These are phyloP conservation scores for Abrostola triplasia DNA, from an alignment of 2,888 invertebrate species.

Conservation along the genomic window DNA sequence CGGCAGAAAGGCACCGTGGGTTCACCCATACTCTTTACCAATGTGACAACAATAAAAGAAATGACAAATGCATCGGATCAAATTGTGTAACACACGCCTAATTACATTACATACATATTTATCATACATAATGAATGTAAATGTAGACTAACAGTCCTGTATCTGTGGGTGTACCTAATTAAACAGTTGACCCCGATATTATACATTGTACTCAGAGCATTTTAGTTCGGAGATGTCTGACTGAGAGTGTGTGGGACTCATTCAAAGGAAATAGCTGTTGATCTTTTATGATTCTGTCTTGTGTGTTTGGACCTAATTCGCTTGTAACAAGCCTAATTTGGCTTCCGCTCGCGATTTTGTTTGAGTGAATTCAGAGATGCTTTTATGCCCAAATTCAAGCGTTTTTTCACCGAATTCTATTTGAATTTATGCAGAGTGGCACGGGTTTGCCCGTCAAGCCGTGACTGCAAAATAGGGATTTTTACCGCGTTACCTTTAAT, in stretches of 20 bases:
- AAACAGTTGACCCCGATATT: conserved; percentile 77
- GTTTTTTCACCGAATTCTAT: no score
- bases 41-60: not conserved
- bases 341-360: not conserved
- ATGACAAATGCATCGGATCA: conserved; percentile 15
- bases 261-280: conserved; percentile 12
- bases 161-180: conserved; percentile 69
- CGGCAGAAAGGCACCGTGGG: no score
- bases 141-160: conserved; percentile 55
- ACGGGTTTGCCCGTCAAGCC: no score
- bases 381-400: no score
- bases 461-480: no score
- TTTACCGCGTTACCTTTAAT: no score
- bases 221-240: conserved; percentile 37
- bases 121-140: conserved; percentile 58
- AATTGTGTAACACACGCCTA: conserved; percentile 51
- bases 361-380: no score
- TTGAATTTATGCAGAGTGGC: no score
- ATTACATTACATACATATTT: conserved; percentile 51
- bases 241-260: conserved; percentile 25
- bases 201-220: conserved; percentile 46
- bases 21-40: not conserved
- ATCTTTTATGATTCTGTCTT: not conserved
- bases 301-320: not conserved
- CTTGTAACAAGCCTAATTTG: not conserved